These are phyloP conservation scores for Agrypnia vestita DNA, from an alignment of 1,140 invertebrate species.

Conservation along the genomic window DNA sequence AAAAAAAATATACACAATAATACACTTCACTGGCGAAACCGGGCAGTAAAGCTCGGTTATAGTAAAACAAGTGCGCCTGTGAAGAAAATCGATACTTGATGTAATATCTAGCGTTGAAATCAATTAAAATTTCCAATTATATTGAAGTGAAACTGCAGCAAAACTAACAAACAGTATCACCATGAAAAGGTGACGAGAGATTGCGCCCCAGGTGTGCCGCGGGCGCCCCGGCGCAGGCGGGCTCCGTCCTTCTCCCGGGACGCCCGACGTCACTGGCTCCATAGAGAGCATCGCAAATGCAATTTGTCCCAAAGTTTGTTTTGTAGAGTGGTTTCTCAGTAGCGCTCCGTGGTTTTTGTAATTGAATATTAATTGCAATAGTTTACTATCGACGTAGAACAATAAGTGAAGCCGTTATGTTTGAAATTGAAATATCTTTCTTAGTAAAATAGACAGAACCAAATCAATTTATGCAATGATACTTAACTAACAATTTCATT, in stretches of 20 bases:
- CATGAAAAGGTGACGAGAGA: background rate
- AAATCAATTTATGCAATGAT: no score
- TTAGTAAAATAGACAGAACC: no score
- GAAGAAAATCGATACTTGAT: no score
- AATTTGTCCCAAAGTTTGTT: constrained; percentile 50
- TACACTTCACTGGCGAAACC: no score
- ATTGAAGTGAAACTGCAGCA: background rate
- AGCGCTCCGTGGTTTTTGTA: constrained; percentile 22
- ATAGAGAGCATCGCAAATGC: constrained; percentile 45
- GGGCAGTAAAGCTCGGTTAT: no score
- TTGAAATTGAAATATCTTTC: no score
- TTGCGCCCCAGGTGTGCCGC: background rate
- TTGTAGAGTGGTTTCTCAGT: constrained; percentile 36
- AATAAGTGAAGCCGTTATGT: background rate
- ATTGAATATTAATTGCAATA: background rate
- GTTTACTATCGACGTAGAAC: background rate
- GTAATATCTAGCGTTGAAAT: background rate
- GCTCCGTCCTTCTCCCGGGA: background rate
- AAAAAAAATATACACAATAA: no score
- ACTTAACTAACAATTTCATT: no score
- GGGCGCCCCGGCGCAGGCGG: background rate
- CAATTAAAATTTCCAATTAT: constrained; percentile 40
- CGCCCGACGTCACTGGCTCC: background rate
- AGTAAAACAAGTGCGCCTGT: no score
- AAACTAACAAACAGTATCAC: constrained; percentile 8